These are phyloP conservation scores for Achlya flavicornis DNA, from an alignment of 2,888 invertebrate species.

Conservation along the genomic window DNA sequence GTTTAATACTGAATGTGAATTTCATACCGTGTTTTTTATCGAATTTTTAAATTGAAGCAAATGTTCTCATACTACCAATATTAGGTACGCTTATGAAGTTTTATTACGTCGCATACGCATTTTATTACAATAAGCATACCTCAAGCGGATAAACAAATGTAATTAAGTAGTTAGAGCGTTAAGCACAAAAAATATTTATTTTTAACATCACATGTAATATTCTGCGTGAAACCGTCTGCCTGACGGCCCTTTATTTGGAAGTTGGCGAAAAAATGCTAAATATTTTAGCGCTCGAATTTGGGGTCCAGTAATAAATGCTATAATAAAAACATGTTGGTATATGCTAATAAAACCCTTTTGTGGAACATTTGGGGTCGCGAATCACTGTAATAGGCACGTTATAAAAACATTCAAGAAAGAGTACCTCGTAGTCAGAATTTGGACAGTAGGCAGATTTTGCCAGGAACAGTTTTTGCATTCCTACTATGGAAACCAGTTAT, in stretches of 20 bases:
- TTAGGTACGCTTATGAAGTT: no score
- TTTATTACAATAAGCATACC: no score
- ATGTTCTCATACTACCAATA: no score
- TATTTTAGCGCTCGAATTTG: conserved; percentile 7
- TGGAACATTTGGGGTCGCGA: background rate
- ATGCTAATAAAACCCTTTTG: conserved; percentile 1
- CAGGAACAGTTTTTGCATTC: no score
- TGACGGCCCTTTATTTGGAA: background rate
- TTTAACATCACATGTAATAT: background rate
- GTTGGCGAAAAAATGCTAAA: conserved; percentile 5
- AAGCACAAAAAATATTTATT: background rate
- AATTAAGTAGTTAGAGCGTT: background rate
- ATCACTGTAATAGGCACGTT: background rate
- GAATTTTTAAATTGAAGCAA: no score
- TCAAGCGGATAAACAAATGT: background rate
- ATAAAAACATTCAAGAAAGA: background rate
- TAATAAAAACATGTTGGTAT: background rate
- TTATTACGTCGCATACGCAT: no score
- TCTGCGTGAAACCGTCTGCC: conserved; percentile 1
- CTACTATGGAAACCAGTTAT: no score
- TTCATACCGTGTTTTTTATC: no score
- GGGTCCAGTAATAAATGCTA: conserved; percentile 9
- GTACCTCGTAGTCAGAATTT: background rate
- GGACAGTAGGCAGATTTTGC: background rate
- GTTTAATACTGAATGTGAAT: no score